These are phyloP conservation scores for Virgularia gustaviana DNA, from an alignment of 92 coral and sea anemone species.

Conservation along the genomic window DNA sequence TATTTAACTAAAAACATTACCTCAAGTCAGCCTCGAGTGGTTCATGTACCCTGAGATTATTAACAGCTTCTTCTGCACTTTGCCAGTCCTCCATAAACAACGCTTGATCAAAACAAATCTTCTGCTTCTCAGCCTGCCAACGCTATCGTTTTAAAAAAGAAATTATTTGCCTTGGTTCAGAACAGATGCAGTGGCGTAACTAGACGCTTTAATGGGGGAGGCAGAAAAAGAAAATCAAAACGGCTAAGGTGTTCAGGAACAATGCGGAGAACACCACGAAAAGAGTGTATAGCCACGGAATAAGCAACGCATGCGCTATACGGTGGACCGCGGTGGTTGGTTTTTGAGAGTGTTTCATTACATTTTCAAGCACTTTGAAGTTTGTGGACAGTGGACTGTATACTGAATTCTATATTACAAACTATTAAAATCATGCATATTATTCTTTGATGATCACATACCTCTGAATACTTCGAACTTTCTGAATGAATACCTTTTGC, in stretches of 20 bases:
- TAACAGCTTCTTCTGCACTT: slow-evolving; percentile 55
- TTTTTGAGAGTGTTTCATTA: too few relatives aligned
- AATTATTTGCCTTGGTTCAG: neutral
- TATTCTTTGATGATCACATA: too few relatives aligned
- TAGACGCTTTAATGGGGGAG: too few relatives aligned
- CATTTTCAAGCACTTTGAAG: too few relatives aligned
- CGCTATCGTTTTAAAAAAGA: slow-evolving; percentile 39
- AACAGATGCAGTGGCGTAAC: too few relatives aligned
- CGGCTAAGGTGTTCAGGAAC: neutral
- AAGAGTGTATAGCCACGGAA: too few relatives aligned
- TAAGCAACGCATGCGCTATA: too few relatives aligned
- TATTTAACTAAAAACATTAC: too few relatives aligned
- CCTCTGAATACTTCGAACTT: slow-evolving; percentile 67
- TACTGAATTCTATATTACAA: too few relatives aligned
- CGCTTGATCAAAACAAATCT: slow-evolving; percentile 62
- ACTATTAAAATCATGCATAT: too few relatives aligned
- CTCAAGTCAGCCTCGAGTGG: slow-evolving; percentile 63
- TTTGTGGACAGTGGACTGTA: too few relatives aligned
- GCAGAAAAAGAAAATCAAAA: neutral
- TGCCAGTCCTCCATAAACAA: slow-evolving; percentile 57
- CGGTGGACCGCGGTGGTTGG: too few relatives aligned
- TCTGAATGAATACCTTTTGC: slow-evolving; percentile 60
- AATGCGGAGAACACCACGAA: neutral
- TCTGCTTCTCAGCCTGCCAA: slow-evolving; percentile 69
- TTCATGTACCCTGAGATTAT: slow-evolving; percentile 62